Percentiles rank a stretch among this genome's conserved stretches.
These are phyloP conservation scores for Aegypius monachus DNA, from an alignment of 2,113 vertebrate genomes.

Conservation along the genomic window DNA sequence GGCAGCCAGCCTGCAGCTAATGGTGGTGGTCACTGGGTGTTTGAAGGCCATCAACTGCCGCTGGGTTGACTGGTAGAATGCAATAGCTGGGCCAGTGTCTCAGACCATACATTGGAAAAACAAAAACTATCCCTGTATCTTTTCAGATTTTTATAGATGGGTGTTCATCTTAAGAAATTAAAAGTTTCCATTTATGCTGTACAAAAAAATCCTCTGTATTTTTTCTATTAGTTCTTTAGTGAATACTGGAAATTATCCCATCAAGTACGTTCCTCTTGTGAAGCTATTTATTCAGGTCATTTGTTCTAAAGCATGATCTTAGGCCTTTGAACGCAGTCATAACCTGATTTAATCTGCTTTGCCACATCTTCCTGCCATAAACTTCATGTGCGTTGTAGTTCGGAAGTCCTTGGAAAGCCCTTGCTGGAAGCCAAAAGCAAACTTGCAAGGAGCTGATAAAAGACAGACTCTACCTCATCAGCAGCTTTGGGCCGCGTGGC, in stretches of 20 bases:
- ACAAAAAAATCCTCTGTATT: background rate
- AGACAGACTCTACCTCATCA: slow-evolving; percentile 32
- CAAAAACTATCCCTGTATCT: background rate
- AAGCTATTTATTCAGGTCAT: background rate
- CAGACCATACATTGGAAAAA: background rate
- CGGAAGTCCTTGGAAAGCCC: background rate
- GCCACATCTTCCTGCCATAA: background rate
- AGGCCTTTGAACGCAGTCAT: background rate
- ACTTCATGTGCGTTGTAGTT: background rate
- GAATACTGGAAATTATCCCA: background rate
- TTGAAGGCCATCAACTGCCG: background rate
- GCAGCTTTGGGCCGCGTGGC: slow-evolving; percentile 38
- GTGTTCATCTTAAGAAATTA: background rate
- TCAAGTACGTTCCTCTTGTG: background rate
- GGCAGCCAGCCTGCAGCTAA: background rate
- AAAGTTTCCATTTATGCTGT: background rate
- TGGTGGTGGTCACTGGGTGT: background rate
- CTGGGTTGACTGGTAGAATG: background rate
- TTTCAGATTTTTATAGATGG: background rate
- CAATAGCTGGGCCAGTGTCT: background rate
- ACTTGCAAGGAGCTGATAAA: background rate
- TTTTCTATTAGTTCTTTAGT: background rate
- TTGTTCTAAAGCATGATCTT: background rate
- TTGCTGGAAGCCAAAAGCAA: background rate
- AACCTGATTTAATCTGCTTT: background rate